Percentiles rank a stretch among this genome's conserved stretches.
Conservation (phyloP, 2,888 invertebrate genomes). For the Argyresthia goedartella region DNA sequence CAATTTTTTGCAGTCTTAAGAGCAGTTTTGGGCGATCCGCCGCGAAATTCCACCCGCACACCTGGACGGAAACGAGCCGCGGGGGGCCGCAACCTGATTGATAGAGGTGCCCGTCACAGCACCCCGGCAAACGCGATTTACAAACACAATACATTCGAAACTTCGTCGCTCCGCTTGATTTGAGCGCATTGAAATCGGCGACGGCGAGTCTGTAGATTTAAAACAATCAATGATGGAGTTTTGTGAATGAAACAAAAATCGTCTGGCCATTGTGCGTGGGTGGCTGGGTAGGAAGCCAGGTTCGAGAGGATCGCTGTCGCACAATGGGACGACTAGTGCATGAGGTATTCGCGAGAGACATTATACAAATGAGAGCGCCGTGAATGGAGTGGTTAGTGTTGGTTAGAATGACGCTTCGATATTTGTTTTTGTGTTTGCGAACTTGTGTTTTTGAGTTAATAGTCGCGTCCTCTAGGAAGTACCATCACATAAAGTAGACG, state of each 20-base stretch:
- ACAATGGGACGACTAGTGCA: slow-evolving; percentile 5
- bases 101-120: slow-evolving; percentile 53
- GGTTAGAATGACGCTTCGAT: neutral
- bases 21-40: slow-evolving; percentile 39
- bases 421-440: neutral
- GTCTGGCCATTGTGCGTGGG: slow-evolving; percentile 27
- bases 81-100: slow-evolving; percentile 49
- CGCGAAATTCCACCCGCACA: slow-evolving; percentile 66
- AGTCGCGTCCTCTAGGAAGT: too few relatives aligned
- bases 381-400: neutral
- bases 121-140: slow-evolving; percentile 33
- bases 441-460: neutral
- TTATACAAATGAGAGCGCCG: slow-evolving; percentile 3
- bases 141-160: slow-evolving; percentile 38
- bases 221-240: slow-evolving; percentile 67
- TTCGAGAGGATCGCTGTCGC: slow-evolving; percentile 21
- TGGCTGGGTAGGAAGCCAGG: slow-evolving; percentile 50
- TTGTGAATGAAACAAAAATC: slow-evolving; percentile 63
- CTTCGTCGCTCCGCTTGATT: slow-evolving; percentile 23
- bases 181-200: slow-evolving; percentile 42
- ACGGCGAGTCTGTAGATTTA: slow-evolving; percentile 52
- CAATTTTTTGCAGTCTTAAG: slow-evolving; percentile 52
- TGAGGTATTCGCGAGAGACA: slow-evolving; percentile 30
- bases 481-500: too few relatives aligned
- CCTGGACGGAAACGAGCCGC: slow-evolving; percentile 69